phyloP scores from a whole-genome alignment of 2,888 invertebrate species.

The Scrobipalpa costella region DNA sequence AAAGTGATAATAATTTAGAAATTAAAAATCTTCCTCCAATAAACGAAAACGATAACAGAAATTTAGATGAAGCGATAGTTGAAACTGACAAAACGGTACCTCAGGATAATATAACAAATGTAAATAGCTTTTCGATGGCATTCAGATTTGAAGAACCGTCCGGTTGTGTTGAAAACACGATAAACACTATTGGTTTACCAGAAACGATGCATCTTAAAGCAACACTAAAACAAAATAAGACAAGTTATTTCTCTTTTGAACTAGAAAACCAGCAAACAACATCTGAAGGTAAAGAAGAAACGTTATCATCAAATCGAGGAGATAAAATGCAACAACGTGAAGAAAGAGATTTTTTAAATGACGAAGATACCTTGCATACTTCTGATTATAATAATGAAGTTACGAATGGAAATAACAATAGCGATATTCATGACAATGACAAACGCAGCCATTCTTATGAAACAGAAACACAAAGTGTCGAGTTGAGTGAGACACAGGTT shows the following conservation, averaged over 20 bases:
- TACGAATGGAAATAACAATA: no score
- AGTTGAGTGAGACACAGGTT: no score
- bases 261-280: no score
- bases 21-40: neutral
- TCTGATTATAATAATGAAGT: no score
- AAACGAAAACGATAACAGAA: no score
- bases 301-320: neutral
- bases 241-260: no score
- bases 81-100: neutral
- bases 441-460: no score
- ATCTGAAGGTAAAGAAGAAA: no score
- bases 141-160: neutral
- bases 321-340: slow-evolving; percentile 3
- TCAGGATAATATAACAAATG: neutral
- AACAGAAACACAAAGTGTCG: no score
- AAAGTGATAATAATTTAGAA: neutral
- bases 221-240: neutral
- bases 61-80: no score
- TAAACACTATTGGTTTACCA: neutral
- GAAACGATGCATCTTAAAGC: neutral
- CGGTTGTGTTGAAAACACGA: neutral
- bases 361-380: neutral
- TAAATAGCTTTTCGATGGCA: neutral
- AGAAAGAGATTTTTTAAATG: neutral
- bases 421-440: no score